These are phyloP conservation scores for Ranitomeya imitator DNA, from an alignment of 2,113 vertebrate species.

Conservation along the genomic window DNA sequence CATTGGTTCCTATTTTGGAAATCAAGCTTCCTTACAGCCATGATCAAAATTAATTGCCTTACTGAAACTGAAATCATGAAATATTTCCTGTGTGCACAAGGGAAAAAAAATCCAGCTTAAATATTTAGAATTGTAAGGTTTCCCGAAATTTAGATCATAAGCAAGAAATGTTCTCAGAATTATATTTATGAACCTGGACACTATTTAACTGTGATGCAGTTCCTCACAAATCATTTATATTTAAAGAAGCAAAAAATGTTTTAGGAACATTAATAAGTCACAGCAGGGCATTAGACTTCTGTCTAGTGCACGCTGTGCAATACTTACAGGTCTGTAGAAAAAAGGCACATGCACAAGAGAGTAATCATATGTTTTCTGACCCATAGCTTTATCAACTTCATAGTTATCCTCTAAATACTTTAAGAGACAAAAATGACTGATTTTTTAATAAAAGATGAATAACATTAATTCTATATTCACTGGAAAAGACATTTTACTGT, in stretches of 20 bases:
- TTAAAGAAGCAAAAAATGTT: conserved; percentile 53
- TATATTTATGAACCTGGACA: conserved; percentile 53
- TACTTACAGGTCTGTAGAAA: conserved; percentile 51
- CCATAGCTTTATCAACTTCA: conserved; percentile 49
- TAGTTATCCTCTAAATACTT: conserved; percentile 40
- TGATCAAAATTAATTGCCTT: conserved; percentile 6
- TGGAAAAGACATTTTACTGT: neutral
- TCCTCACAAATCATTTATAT: conserved; percentile 55
- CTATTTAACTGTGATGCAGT: conserved; percentile 49
- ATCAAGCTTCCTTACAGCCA: neutral
- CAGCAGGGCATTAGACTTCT: conserved; percentile 54
- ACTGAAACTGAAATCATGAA: conserved; percentile 17
- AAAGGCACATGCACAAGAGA: conserved; percentile 49
- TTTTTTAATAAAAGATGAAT: neutral
- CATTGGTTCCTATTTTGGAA: neutral
- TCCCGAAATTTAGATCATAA: conserved; percentile 25
- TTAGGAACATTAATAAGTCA: conserved; percentile 57
- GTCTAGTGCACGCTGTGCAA: conserved; percentile 54
- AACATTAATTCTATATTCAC: neutral
- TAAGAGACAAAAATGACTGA: conserved; percentile 13
- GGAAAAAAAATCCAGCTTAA: conserved; percentile 38
- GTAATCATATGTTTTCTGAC: conserved; percentile 57
- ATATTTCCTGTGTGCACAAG: conserved; percentile 20
- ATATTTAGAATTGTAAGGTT: conserved; percentile 14
- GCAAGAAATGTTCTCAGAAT: conserved; percentile 32